Base-by-base conservation (phyloP, 2,113 vertebrate genomes). In the Polypterus senegalus region DNA sequence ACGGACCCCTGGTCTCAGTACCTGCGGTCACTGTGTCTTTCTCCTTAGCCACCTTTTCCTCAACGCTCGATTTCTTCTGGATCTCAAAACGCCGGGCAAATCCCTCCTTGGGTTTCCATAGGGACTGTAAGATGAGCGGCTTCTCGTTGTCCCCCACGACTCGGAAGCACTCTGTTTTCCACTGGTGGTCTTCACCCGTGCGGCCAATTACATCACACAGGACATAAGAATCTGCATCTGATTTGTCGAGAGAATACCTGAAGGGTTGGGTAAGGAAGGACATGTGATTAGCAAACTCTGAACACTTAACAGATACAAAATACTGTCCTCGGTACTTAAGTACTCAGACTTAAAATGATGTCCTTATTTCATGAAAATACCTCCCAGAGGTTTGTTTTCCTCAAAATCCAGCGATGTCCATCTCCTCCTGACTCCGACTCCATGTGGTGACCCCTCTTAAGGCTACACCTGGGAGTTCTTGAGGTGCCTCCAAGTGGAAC, bases 41-140 rank as follows among this genome's bases (percentile, higher is more conserved):
- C 57, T 88, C 86, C 68, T 64, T 79, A 54, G 81, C 77, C 1
- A 70, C 73, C 69, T 77, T 79, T 71, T 88, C 82, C 63, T 89
- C 87, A 7, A 87, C 74, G 1, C 48, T 74, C 56, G 79, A 77
- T 55, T 76, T 78, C 56, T 59, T 73, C 67, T 85, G 86, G 68
- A 89, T 85, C 70, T 89, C 87, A 8, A 88, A 88, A 1, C 87
- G 76, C 46, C 87, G 75, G 1, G 81, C 80, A 61, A 84, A 81
- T 7, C 87, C 87, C 43, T 88, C 86, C 64, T 76, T 80, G 49
- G 87, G 87, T 76, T 89, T 89, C 87, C 87, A 89, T 46, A 89
- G 79, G 0, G 87, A 85, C 74, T 89, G 87, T 47, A 89, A 71
- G 63, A 86, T 77, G 65, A 89, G 84, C 4, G 87, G 87, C 67